Percentiles rank a stretch among this genome's conserved stretches.
Evolutionary conservation across 2,113 vertebrate genomes (phyloP).

Genomic region (Galeopterus variegatus): DNA sequence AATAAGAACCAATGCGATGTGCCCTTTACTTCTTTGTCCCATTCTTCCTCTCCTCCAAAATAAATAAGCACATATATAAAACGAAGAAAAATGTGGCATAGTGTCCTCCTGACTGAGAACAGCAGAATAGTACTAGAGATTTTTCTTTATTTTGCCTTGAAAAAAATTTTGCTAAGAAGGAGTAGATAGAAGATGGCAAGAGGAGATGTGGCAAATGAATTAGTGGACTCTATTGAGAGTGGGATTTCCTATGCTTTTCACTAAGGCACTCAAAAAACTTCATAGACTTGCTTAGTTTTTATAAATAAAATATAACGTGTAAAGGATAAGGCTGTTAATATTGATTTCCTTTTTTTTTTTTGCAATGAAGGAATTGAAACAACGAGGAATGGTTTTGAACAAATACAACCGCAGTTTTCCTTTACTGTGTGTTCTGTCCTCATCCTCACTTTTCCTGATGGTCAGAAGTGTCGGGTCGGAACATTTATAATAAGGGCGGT

Average conservation of each 20-base stretch:
- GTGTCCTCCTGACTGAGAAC: background rate
- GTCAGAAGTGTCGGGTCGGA: no score
- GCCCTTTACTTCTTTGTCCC: background rate
- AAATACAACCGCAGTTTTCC: background rate
- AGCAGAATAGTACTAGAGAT: background rate
- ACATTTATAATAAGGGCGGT: no score
- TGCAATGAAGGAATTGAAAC: background rate
- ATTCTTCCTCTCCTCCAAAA: background rate
- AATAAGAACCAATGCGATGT: background rate
- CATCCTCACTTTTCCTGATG: background rate
- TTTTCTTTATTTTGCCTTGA: background rate
- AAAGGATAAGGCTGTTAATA: background rate
- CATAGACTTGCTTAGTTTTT: background rate
- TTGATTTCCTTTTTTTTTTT: background rate
- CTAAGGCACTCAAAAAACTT: conserved; percentile 3
- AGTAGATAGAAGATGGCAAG: background rate
- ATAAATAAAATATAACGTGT: background rate
- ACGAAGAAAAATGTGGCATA: background rate
- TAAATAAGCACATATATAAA: background rate
- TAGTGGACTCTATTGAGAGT: background rate
- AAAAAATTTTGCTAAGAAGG: background rate
- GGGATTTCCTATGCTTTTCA: background rate
- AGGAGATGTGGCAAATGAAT: background rate
- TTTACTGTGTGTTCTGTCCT: background rate
- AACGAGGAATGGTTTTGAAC: background rate